Evolutionary conservation across 2,797 vertebrate genomes (phyloP).

Genomic region (Tapirus indicus): DNA sequence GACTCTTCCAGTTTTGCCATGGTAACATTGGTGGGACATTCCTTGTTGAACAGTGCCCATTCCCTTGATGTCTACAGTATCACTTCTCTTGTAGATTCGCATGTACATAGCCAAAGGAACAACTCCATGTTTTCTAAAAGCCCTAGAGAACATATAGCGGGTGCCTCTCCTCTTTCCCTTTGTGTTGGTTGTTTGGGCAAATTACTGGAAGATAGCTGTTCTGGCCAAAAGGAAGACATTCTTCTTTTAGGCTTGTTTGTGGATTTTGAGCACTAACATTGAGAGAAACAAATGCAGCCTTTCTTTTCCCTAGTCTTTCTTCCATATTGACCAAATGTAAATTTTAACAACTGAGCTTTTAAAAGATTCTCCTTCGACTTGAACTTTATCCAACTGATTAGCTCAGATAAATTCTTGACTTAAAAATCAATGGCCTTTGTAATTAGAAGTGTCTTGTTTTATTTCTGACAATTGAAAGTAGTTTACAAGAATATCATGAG

Average conservation of each 20-base stretch:
- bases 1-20: neutral
- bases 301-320: conserved; percentile 15
- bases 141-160: neutral
- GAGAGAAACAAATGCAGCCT: neutral
- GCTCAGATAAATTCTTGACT: conserved; percentile 39
- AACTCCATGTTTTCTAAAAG: neutral
- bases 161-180: neutral
- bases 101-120: neutral
- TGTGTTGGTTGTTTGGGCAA: neutral
- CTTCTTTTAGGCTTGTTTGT: conserved; percentile 37
- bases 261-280: conserved; percentile 24
- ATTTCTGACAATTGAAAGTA: conserved; percentile 37
- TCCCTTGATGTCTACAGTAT: neutral
- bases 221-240: neutral
- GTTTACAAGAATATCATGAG: neutral
- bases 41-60: neutral
- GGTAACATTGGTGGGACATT: neutral
- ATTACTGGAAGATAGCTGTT: neutral
- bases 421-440: conserved; percentile 51
- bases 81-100: neutral
- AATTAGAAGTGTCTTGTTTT: conserved; percentile 56
- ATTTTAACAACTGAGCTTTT: conserved; percentile 37
- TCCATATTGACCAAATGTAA: neutral
- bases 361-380: conserved; percentile 46
- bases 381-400: neutral